These are phyloP conservation scores for Australoheros facetus DNA, from an alignment of 2,797 vertebrate genomes.

Conservation along the genomic window DNA sequence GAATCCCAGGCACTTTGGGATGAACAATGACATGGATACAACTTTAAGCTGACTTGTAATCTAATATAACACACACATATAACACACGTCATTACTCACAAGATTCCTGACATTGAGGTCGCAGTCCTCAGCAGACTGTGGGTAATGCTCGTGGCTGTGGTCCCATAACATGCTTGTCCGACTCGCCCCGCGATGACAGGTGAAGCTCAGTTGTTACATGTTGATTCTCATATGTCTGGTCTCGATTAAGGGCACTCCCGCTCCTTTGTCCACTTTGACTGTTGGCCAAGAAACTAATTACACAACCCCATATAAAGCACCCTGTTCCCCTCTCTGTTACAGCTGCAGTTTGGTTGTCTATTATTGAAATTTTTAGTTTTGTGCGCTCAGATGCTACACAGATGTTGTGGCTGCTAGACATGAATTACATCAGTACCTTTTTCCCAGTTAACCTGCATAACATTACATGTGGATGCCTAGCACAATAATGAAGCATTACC, in stretches of 20 bases:
- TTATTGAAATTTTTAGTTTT: not conserved
- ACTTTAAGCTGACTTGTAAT: slow-evolving; percentile 61
- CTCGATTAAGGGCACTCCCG: slow-evolving; percentile 18
- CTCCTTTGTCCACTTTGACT: not conserved
- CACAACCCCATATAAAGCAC: not conserved
- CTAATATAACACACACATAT: slow-evolving; percentile 60
- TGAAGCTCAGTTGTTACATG: slow-evolving; percentile 40
- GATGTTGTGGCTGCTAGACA: not conserved
- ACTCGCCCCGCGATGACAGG: slow-evolving; percentile 33
- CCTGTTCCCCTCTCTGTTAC: not conserved
- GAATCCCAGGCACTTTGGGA: slow-evolving; percentile 57
- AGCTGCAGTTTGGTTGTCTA: not conserved
- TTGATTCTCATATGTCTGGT: slow-evolving; percentile 42
- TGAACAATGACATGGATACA: slow-evolving; percentile 65
- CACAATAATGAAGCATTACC: not conserved
- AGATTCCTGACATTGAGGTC: slow-evolving; percentile 69
- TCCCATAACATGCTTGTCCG: slow-evolving; percentile 6
- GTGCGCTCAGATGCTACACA: not conserved
- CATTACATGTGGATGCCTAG: not conserved
- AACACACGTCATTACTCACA: slow-evolving; percentile 55
- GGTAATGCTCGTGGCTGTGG: slow-evolving; percentile 26
- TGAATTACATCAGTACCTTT: not conserved
- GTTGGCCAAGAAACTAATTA: slow-evolving; percentile 10
- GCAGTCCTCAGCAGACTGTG: slow-evolving; percentile 35
- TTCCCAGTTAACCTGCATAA: not conserved